Conservation (phyloP, 2,888 invertebrate species). For the Noctua fimbriata region DNA sequence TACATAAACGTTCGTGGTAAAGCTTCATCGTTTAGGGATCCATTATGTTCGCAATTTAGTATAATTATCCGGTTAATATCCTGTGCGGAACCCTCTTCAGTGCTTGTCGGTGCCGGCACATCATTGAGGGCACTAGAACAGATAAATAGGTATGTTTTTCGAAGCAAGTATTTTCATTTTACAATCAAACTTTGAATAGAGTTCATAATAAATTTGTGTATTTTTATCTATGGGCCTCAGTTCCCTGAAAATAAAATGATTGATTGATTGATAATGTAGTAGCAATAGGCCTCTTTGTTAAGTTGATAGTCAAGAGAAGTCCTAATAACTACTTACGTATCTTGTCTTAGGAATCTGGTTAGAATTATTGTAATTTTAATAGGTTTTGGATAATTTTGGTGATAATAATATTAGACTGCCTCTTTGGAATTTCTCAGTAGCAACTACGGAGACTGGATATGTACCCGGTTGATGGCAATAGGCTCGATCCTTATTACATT, state of each 20-base stretch:
- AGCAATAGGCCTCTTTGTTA: neutral
- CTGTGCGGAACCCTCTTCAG: conserved; percentile 75
- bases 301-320: neutral
- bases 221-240: no score
- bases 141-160: conserved; percentile 33
- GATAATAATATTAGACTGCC: no score
- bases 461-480: no score
- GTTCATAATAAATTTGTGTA: no score
- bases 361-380: no score
- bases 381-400: no score
- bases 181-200: neutral
- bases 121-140: conserved; percentile 47
- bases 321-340: neutral
- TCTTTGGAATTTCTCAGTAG: no score
- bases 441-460: no score
- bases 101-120: conserved; percentile 78
- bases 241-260: no score
- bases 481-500: no score
- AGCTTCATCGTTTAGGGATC: conserved; percentile 41
- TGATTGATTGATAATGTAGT: no score
- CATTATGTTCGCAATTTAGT: conserved; percentile 72
- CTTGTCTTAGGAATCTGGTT: no score
- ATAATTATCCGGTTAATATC: conserved; percentile 75
- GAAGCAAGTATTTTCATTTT: neutral
- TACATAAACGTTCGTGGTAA: conserved; percentile 16